phyloP scores from a whole-genome alignment of 2,797 vertebrate genomes.

The Sphenodon punctatus region DNA sequence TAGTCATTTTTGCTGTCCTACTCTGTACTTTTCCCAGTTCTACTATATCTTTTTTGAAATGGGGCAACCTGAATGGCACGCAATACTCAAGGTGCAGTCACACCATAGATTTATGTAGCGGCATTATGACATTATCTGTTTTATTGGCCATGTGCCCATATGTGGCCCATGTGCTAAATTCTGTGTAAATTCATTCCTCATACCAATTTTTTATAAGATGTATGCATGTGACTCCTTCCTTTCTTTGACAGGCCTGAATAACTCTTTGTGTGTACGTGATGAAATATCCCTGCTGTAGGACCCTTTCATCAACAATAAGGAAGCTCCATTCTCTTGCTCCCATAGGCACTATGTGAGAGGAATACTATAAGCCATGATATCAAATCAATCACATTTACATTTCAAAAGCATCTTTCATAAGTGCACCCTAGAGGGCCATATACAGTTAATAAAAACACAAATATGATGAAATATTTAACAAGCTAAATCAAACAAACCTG shows the following conservation, averaged over 20 bases:
- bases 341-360: slow-evolving; percentile 48
- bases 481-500: slow-evolving; percentile 36
- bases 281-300: slow-evolving; percentile 7
- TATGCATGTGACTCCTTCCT: neutral
- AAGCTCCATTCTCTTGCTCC: slow-evolving; percentile 51
- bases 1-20: too few species aligned
- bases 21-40: too few species aligned
- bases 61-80: too few species aligned
- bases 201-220: slow-evolving; percentile 4
- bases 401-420: slow-evolving; percentile 50
- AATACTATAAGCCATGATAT: slow-evolving; percentile 58
- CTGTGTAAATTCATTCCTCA: slow-evolving; percentile 34
- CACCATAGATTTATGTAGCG: too few species aligned
- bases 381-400: slow-evolving; percentile 70
- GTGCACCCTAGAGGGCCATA: slow-evolving; percentile 25
- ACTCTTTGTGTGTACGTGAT: neutral
- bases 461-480: slow-evolving; percentile 60
- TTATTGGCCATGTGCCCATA: too few species aligned
- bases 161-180: neutral
- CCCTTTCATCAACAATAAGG: slow-evolving; percentile 44
- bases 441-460: slow-evolving; percentile 55
- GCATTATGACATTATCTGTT: too few species aligned
- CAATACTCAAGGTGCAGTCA: too few species aligned
- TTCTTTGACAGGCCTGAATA: neutral
- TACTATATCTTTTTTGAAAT: too few species aligned